Percentiles rank a stretch among this genome's conserved stretches.
These are phyloP conservation scores for Furcula furcula DNA, from an alignment of 2,888 invertebrate species.

Conservation along the genomic window DNA sequence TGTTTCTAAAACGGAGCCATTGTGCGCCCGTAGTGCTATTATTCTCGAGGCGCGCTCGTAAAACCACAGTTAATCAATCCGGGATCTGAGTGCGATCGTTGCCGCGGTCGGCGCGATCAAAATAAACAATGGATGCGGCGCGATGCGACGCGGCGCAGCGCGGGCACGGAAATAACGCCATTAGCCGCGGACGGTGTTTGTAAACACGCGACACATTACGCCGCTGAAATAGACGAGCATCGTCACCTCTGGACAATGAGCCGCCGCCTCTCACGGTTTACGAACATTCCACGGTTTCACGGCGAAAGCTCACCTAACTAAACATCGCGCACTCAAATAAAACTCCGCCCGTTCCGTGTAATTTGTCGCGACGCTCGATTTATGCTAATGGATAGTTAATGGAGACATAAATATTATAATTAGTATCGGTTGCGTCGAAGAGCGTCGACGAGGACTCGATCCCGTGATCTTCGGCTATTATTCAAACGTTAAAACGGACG, in stretches of 20 bases:
- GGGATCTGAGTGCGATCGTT: constrained; percentile 25
- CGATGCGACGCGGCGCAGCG: constrained; percentile 2
- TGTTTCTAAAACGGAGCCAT: constrained; percentile 35
- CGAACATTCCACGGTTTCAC: constrained; percentile 51
- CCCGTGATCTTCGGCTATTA: constrained; percentile 6
- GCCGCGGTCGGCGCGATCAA: constrained; percentile 26
- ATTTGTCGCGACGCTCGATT: constrained; percentile 67
- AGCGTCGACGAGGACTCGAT: constrained; percentile 17
- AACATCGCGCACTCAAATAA: constrained; percentile 43
- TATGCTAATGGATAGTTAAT: constrained; percentile 71
- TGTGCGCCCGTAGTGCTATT: constrained; percentile 23
- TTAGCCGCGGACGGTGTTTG: constrained; percentile 60
- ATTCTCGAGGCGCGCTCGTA: constrained; percentile 35
- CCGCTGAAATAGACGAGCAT: constrained; percentile 35
- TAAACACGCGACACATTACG: constrained; percentile 51
- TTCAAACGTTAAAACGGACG: constrained; percentile 8
- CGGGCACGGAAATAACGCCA: constrained; percentile 57
- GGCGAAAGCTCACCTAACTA: constrained; percentile 42
- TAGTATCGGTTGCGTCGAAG: constrained; percentile 42
- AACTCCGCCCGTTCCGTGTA: constrained; percentile 36
- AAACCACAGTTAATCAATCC: constrained; percentile 45
- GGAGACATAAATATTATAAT: constrained; percentile 53
- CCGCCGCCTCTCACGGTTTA: constrained; percentile 25
- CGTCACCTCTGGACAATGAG: constrained; percentile 31
- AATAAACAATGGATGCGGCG: constrained; percentile 41